Percentiles rank a stretch among this genome's conserved stretches.
Conservation (phyloP, 2,888 invertebrate species). For the Saturnia pavonia region DNA sequence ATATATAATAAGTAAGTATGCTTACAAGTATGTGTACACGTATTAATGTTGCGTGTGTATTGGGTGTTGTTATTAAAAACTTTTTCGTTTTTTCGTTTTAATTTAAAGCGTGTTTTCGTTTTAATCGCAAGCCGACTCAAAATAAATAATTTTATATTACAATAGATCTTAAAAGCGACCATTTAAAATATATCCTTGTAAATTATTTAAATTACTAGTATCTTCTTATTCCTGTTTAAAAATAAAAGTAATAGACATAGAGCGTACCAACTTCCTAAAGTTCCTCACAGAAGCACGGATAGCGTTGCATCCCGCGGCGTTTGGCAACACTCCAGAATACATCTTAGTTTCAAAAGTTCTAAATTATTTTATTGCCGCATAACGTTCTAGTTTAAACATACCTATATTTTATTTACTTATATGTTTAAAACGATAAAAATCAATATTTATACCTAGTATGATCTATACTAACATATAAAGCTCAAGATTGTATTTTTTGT, state of each 20-base stretch:
- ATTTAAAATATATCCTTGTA: not conserved
- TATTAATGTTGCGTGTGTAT: too few relatives aligned
- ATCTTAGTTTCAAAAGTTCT: constrained; percentile 51
- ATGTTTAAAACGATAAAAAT: not conserved
- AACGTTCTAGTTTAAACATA: constrained; percentile 31
- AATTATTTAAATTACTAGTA: not conserved
- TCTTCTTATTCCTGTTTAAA: not conserved
- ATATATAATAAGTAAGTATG: too few relatives aligned
- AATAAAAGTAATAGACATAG: constrained; percentile 21
- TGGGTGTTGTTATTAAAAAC: too few relatives aligned
- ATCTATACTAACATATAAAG: too few relatives aligned
- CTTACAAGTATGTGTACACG: too few relatives aligned
- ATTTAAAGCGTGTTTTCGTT: too few relatives aligned
- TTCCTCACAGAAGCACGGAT: constrained; percentile 50
- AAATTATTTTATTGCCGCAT: constrained; percentile 68
- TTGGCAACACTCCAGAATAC: constrained; percentile 58
- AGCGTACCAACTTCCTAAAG: constrained; percentile 54
- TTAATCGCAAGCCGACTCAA: too few relatives aligned
- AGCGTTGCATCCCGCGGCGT: constrained; percentile 52
- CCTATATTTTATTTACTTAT: not conserved
- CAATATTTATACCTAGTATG: not conserved
- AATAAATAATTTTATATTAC: not conserved
- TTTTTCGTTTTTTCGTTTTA: too few relatives aligned
- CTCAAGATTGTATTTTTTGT: too few relatives aligned
- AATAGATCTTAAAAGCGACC: not conserved